Evolutionary conservation across 2,888 invertebrate genomes (phyloP), one percentile per base, ranked within the genome.

Genomic region (Oscheius onirici): DNA sequence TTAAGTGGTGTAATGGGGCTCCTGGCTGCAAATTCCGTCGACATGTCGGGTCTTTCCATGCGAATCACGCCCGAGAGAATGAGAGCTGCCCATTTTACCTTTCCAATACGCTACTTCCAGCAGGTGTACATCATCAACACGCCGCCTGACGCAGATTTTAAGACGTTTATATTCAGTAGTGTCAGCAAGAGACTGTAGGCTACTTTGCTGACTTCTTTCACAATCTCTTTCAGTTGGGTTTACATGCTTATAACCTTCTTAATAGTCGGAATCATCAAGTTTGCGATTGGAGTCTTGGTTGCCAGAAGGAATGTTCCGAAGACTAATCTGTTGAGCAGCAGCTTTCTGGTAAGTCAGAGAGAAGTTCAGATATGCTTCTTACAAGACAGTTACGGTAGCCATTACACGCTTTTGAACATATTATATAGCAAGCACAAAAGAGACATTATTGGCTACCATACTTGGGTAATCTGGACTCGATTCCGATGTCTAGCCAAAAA

Each of bases 21-120:
- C 0, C 46, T 81, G 49, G 75, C 77, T 2, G 49, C 70, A n/a
- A 76, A 81, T 58, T 69, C 73, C 44, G 80, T 81, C 15, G 81
- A 81, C 60, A 78, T 81, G 78, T 69, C 76, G 41, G 81, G 77
- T 20, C 65, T 80, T 10, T 79, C 81, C 11, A 78, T 81, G 76
- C 54, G 79, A 51, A 77, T 81, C 13, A 80, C 81, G 3, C 77
- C 79, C 0, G 75, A 69, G 28, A 58, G 81, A 52, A 79, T 80
- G 79, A 63, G 66, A 63, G 72, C 71, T 17, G 81, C 79, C 24
- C 79, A 78, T 71, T 81, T 81, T 49, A 79, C 81, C 15, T 80
- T 79, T 41, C 81, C 81, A 0, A 78, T 80, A 49, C 73, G 79
- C 15, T 77, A 79, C 24, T 79, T 80, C 49, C 73, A 79, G 75